Percentiles rank a stretch among this genome's conserved stretches.
These are phyloP conservation scores for Cynaeus angustus DNA, from an alignment of 2,888 invertebrate genomes.

Conservation along the genomic window DNA sequence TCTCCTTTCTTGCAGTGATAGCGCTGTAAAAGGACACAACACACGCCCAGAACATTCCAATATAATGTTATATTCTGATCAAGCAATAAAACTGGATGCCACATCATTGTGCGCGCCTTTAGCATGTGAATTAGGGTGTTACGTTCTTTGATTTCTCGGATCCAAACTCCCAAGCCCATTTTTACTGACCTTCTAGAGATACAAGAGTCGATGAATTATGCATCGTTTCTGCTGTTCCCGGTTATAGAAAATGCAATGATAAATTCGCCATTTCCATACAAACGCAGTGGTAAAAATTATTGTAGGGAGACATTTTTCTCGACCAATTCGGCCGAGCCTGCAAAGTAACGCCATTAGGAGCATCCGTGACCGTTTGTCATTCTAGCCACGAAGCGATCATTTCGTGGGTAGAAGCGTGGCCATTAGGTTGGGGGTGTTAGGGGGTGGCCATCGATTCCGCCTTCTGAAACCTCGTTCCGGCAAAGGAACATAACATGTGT, in stretches of 20 bases:
- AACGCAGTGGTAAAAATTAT: conserved; percentile 13
- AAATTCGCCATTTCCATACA: conserved; percentile 48
- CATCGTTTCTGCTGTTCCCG: conserved; percentile 51
- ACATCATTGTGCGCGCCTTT: conserved; percentile 69
- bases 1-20: conserved; percentile 43
- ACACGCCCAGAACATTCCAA: conserved; percentile 62
- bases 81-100: conserved; percentile 71
- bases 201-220: conserved; percentile 66
- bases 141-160: conserved; percentile 68
- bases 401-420: conserved; percentile 66
- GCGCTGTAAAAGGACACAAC: conserved; percentile 50
- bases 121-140: conserved; percentile 70
- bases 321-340: conserved; percentile 42
- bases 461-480: conserved; percentile 43
- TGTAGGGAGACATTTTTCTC: background rate
- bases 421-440: conserved; percentile 64
- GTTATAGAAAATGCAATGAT: conserved; percentile 49
- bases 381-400: conserved; percentile 68
- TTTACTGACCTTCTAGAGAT: conserved; percentile 65
- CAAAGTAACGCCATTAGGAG: conserved; percentile 65
- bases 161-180: conserved; percentile 61
- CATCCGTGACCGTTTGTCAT: conserved; percentile 68
- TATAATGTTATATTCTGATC: conserved; percentile 70
- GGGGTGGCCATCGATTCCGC: conserved; percentile 58
- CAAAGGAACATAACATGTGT: conserved; percentile 64